Percentiles rank a stretch among this genome's conserved stretches.
Evolutionary conservation across 2,888 invertebrate genomes (phyloP).

Genomic region (Cybosia mesomella): DNA sequence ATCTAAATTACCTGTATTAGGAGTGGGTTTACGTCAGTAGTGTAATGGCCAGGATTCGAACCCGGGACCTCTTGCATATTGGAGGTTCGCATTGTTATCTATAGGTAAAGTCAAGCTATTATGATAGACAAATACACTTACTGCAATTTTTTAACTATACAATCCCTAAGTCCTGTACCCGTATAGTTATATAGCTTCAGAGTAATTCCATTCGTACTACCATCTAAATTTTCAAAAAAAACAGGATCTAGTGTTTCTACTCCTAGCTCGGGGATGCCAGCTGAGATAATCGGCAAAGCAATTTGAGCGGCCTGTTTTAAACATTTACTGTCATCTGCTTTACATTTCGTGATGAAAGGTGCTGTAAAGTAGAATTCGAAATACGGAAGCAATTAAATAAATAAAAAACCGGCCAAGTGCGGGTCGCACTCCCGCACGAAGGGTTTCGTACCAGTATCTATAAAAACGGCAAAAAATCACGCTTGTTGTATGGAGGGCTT

Average conservation of each 20-base stretch:
- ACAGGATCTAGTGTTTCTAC: constrained; percentile 62
- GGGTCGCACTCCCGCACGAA: too few relatives aligned
- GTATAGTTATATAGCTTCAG: constrained; percentile 56
- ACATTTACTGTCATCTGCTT: constrained; percentile 56
- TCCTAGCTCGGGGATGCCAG: constrained; percentile 58
- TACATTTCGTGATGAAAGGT: constrained; percentile 61
- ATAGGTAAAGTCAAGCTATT: neutral
- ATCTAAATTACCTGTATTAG: too few relatives aligned
- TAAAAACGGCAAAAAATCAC: too few relatives aligned
- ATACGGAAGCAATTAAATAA: neutral
- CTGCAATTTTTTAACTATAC: constrained; percentile 59
- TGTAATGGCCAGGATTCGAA: too few relatives aligned
- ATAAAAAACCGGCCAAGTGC: too few relatives aligned
- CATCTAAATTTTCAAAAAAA: constrained; percentile 56
- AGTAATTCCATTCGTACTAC: constrained; percentile 54
- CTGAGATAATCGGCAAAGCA: constrained; percentile 49
- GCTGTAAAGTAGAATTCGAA: constrained; percentile 21
- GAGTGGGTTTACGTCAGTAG: too few relatives aligned
- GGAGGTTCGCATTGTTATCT: too few relatives aligned
- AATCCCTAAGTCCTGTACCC: constrained; percentile 61
- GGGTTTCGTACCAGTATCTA: too few relatives aligned
- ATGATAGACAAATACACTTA: constrained; percentile 50
- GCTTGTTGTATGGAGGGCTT: too few relatives aligned
- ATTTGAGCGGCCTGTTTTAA: constrained; percentile 46
- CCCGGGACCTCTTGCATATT: too few relatives aligned